Conservation (phyloP, 2,797 vertebrate species). For the Channa striata region DNA sequence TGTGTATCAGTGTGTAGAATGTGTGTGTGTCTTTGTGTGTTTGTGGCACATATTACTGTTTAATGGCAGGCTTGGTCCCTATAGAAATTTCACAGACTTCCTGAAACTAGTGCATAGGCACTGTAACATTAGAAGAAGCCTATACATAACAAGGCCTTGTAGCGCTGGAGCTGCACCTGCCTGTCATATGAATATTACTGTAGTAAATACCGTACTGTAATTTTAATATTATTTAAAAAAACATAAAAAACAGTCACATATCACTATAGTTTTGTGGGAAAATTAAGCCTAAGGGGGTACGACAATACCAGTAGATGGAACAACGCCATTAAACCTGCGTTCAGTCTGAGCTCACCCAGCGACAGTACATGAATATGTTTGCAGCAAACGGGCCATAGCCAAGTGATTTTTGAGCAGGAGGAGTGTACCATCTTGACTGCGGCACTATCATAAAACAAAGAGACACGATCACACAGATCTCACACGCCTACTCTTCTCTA, state of each 20-base stretch:
- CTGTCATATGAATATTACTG: not conserved
- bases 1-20: conserved; percentile 29
- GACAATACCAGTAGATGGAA: not conserved
- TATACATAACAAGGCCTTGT: conserved; percentile 58
- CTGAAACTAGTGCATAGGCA: conserved; percentile 27
- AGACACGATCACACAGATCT: conserved; percentile 67
- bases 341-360: not conserved
- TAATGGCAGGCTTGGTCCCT: conserved; percentile 53
- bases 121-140: not conserved
- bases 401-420: conserved; percentile 24
- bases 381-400: not conserved
- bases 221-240: not conserved
- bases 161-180: conserved; percentile 23
- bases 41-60: conserved; percentile 43
- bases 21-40: conserved; percentile 25
- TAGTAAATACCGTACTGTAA: not conserved
- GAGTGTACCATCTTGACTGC: conserved; percentile 74
- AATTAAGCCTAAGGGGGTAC: not conserved
- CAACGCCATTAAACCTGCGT: not conserved
- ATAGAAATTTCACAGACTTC: conserved; percentile 44
- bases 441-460: conserved; percentile 81
- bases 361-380: not conserved
- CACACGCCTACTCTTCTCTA: conserved; percentile 64
- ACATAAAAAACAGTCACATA: not conserved
- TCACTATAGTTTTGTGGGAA: not conserved